phyloP scores from a whole-genome alignment of 2,113 vertebrate genomes.

The Columba janthina region DNA sequence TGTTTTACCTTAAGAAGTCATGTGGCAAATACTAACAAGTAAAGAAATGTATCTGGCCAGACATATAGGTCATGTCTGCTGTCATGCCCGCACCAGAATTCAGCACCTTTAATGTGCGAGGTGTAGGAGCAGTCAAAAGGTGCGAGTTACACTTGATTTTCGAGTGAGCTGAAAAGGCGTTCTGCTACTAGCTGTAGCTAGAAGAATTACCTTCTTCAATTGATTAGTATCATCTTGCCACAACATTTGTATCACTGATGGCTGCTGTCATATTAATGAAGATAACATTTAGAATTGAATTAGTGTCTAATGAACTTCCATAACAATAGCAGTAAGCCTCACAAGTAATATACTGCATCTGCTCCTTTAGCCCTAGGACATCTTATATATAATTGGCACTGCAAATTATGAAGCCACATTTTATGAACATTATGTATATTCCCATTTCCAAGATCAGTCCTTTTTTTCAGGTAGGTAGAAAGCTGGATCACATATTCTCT shows the following conservation, averaged over 20 bases:
- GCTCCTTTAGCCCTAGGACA: slow-evolving; percentile 34
- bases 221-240: not conserved
- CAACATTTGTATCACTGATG: not conserved
- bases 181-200: not conserved
- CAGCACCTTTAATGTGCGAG: not conserved
- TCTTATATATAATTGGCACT: slow-evolving; percentile 14
- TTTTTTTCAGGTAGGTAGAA: not conserved
- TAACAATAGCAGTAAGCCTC: slow-evolving; percentile 35
- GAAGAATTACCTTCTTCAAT: not conserved
- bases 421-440: not conserved
- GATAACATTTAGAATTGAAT: slow-evolving; percentile 48
- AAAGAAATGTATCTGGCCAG: not conserved
- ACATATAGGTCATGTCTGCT: not conserved
- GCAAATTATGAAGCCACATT: slow-evolving; percentile 21
- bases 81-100: not conserved
- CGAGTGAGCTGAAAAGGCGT: not conserved
- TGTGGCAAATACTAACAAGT: not conserved
- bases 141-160: not conserved
- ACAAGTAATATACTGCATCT: not conserved
- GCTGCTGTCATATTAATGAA: slow-evolving; percentile 47
- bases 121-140: not conserved
- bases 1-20: not conserved
- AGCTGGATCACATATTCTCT: not conserved
- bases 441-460: not conserved
- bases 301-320: slow-evolving; percentile 39